Evolutionary conservation across 2,113 vertebrate species (phyloP), one percentile per base, ranked within the genome.

Genomic region (Zosterops borbonicus): DNA sequence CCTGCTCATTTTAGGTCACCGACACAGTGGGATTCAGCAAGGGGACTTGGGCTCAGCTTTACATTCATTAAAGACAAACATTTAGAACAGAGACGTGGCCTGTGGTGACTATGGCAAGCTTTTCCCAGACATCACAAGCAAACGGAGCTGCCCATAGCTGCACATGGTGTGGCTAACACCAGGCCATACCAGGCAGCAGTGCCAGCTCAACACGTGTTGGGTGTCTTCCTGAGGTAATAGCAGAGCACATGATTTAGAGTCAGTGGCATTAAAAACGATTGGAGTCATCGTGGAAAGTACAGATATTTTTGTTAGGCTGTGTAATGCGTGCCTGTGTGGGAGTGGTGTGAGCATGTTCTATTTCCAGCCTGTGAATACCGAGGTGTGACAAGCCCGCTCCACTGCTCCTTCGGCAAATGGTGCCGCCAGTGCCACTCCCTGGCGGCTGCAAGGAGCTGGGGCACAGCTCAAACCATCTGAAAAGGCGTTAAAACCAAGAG

Each of bases 261-360:
- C 94, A 90, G 80, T 71, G 83, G 85, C 83, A 94, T 93, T 96
- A 93, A 92, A 95, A 93, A 78, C 9, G 27, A 42, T 25, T 19
- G n/a, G 88, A 96, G 92, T 96, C 95, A 96, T 94, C 69, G 58
- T 0, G 77, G 93, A 96, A 97, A 96, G 88, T 96, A 96, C 88
- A 95, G 95, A 90, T 97, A 96, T 96, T 96, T 96, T 94, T 84
- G 85, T 93, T 70, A 94, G 85, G 75, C 94, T 96, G 60, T 87
- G 94, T 94, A 96, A 97, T 94, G 85, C 14, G 1, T 90, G 93
- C 88, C 56, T 87, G 65, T 89, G 90, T 95, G 95, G 93, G 95
- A 96, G 93, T 78, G 85, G 90, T 95, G 90, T 86, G 85, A 96
- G 93, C 83, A 92, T 41, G 56, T 94, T 89, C 95, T 97, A 95